Percentiles rank a stretch among this genome's conserved stretches.
Evolutionary conservation across 1,140 invertebrate species (phyloP).

Genomic region (Drosophila pectinifera): DNA sequence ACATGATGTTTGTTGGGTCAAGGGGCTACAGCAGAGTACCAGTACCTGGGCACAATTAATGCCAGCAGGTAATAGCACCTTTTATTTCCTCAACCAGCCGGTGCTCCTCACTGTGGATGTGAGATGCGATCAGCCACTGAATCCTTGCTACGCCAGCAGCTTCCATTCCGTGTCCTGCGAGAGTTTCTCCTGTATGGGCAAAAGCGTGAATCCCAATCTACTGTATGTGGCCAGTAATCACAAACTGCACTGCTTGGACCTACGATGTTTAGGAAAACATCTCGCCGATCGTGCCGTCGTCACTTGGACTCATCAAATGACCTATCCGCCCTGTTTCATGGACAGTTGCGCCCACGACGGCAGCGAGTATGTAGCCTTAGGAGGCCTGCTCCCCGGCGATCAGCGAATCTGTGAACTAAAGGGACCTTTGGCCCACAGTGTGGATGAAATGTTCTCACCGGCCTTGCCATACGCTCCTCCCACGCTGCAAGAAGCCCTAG

Average conservation of each 20-base stretch:
- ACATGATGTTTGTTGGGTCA: conserved; percentile 50
- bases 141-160: conserved; percentile 68
- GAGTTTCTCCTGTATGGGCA: conserved; percentile 48
- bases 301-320: conserved; percentile 74
- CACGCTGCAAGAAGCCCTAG: conserved; percentile 52
- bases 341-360: conserved; percentile 35
- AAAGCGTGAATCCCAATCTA: conserved; percentile 55
- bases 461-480: conserved; percentile 48
- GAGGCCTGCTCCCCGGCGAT: conserved; percentile 39
- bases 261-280: conserved; percentile 57
- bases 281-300: conserved; percentile 58
- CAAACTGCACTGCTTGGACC: conserved; percentile 65
- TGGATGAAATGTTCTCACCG: conserved; percentile 40
- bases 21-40: conserved; percentile 7
- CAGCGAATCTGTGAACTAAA: conserved; percentile 60
- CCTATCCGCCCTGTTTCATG: conserved; percentile 51
- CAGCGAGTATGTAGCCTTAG: conserved; percentile 57
- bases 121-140: conserved; percentile 39
- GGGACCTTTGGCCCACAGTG: neutral
- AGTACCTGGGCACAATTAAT: conserved; percentile 64
- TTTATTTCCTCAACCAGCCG: conserved; percentile 57
- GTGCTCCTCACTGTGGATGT: conserved; percentile 56
- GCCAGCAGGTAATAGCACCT: conserved; percentile 36
- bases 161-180: conserved; percentile 40
- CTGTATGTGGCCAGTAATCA: conserved; percentile 73